Evolutionary conservation across 1,140 invertebrate species (phyloP).

Genomic region (Batillaria attramentaria): DNA sequence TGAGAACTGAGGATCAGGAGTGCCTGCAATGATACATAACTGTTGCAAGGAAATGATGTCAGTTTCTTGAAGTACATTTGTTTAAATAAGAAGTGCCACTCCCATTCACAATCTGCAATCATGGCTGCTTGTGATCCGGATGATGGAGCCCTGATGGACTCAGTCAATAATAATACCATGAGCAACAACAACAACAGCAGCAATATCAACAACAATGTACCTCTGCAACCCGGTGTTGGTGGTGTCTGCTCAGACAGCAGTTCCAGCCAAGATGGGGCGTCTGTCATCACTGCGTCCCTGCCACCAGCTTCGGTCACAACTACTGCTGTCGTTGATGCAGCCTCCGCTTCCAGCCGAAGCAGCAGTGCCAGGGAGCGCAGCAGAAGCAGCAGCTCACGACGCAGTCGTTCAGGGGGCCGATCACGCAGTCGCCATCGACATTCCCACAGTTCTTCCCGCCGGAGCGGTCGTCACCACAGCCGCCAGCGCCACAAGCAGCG

Average conservation of each 20-base stretch:
- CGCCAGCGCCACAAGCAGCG: constrained; percentile 55
- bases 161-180: constrained; percentile 30
- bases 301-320: no score
- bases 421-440: constrained; percentile 48
- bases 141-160: constrained; percentile 27
- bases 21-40: no score
- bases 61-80: no score
- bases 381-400: constrained; percentile 35
- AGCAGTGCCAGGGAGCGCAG: constrained; percentile 9
- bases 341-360: neutral
- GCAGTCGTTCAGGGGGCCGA: constrained; percentile 50
- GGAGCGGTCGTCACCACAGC: constrained; percentile 37
- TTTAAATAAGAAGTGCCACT: no score
- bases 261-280: neutral
- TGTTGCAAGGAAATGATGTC: no score
- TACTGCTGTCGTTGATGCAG: neutral
- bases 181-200: constrained; percentile 35
- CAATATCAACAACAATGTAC: constrained; percentile 28
- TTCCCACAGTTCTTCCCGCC: constrained; percentile 37
- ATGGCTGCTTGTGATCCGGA: no score
- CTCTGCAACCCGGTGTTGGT: neutral
- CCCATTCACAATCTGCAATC: no score
- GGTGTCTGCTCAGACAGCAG: neutral
- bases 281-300: no score
- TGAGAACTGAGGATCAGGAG: no score